A percentile compares a stretch with the other conserved stretches of the same genome.
Evolutionary conservation across 2,113 vertebrate species (phyloP).

Genomic region (Meleagris gallopavo): DNA sequence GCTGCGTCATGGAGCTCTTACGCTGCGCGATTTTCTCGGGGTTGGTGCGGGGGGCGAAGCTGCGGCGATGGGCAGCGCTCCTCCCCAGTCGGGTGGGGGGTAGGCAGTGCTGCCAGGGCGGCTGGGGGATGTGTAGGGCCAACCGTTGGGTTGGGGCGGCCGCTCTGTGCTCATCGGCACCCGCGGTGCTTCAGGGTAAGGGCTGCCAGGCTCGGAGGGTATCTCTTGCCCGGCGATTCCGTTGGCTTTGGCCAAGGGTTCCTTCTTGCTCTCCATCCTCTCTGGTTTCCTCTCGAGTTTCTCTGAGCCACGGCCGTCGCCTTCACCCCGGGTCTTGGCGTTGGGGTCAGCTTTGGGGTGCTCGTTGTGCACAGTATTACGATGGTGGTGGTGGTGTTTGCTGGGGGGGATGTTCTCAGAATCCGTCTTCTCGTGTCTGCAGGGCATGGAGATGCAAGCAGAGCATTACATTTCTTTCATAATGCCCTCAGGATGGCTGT

Average conservation of each 20-base stretch:
- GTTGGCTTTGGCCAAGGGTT: constrained; percentile 75
- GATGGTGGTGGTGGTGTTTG: constrained; percentile 71
- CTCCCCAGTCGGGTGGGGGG: constrained; percentile 74
- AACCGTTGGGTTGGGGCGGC: constrained; percentile 82
- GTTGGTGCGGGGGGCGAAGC: constrained; percentile 81
- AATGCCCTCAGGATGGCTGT: fast-evolving
- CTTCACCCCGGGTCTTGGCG: constrained; percentile 79
- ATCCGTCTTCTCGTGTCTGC: constrained; percentile 77
- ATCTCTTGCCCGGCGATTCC: constrained; percentile 64
- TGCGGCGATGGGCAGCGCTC: constrained; percentile 75
- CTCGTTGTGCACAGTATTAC: constrained; percentile 53
- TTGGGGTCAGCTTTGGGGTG: constrained; percentile 74
- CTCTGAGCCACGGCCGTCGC: constrained; percentile 76
- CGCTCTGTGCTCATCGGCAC: constrained; percentile 51
- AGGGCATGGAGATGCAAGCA: background rate
- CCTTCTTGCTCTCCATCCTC: constrained; percentile 71
- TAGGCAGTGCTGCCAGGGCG: constrained; percentile 71
- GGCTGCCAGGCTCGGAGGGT: constrained; percentile 72
- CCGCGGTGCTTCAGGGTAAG: constrained; percentile 71
- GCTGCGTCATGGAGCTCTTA: constrained; percentile 94
- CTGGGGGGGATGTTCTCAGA: constrained; percentile 79
- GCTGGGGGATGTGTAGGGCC: constrained; percentile 74
- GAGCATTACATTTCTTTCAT: background rate
- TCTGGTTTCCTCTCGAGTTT: constrained; percentile 73
- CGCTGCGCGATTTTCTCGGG: constrained; percentile 92